phyloP scores from a whole-genome alignment of 2,113 vertebrate species.

The Malurus melanocephalus region DNA sequence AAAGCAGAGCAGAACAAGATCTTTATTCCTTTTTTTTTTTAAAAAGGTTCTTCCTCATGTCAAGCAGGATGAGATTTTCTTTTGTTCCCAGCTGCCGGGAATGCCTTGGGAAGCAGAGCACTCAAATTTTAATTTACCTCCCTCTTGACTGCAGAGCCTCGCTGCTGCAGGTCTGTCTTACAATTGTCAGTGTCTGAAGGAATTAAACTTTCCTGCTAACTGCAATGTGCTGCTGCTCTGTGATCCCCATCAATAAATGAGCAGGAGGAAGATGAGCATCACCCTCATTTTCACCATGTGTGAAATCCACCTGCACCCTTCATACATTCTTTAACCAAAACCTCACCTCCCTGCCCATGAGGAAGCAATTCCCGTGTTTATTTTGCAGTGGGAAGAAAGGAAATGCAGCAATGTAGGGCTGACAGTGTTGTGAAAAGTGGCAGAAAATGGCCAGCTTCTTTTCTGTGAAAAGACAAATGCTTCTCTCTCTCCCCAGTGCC shows the following conservation, averaged over 20 bases:
- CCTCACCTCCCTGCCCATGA: not conserved
- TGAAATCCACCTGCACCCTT: not conserved
- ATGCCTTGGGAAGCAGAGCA: not conserved
- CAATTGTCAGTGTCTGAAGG: not conserved
- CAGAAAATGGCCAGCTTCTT: not conserved
- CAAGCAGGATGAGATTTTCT: not conserved
- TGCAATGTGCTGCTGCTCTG: not conserved
- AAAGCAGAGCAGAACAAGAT: not conserved
- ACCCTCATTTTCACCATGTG: not conserved
- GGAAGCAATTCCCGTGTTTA: not conserved
- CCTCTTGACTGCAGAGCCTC: not conserved
- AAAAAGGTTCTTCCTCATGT: not conserved
- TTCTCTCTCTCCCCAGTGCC: not conserved
- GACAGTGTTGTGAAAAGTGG: not conserved
- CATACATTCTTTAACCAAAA: not conserved
- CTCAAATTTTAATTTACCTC: slow-evolving; percentile 17
- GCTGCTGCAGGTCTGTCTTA: not conserved
- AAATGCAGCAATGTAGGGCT: not conserved
- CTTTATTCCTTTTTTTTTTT: accelerated
- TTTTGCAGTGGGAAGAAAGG: not conserved
- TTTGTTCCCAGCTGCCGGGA: not conserved
- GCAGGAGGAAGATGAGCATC: not conserved
- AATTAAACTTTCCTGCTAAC: not conserved
- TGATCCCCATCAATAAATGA: not conserved
- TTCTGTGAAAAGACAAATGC: not conserved